Conservation (phyloP, 92 coral and sea anemone genomes). For the Scolanthus callimorphus region DNA sequence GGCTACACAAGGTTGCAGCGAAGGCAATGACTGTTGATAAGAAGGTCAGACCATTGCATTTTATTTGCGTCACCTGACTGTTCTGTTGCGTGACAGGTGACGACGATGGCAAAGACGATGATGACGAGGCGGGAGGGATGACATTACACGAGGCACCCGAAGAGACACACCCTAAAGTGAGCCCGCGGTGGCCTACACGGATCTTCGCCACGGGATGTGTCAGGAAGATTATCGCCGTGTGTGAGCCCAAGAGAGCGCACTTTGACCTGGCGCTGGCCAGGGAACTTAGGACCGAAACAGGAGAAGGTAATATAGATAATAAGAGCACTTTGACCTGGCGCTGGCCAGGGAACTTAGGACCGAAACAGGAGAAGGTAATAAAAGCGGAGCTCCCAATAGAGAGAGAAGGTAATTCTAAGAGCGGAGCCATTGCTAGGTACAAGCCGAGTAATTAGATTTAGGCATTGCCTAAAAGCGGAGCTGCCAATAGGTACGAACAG, state of each 20-base stretch:
- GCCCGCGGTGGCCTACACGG: slow-evolving; percentile 98
- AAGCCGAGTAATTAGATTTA: too few relatives aligned
- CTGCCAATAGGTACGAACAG: too few relatives aligned
- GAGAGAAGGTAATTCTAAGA: too few relatives aligned
- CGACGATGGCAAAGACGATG: slow-evolving; percentile 72
- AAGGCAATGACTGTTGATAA: too few relatives aligned
- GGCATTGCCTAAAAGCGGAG: too few relatives aligned
- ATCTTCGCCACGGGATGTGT: slow-evolving; percentile 95
- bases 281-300: slow-evolving; percentile 67
- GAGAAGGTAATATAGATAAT: slow-evolving; percentile 89
- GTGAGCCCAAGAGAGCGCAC: slow-evolving; percentile 87
- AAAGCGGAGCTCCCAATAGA: too few relatives aligned
- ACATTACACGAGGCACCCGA: slow-evolving; percentile 81
- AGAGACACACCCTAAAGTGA: slow-evolving; percentile 96
- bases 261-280: slow-evolving; percentile 92
- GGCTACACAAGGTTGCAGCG: too few relatives aligned
- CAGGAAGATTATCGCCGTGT: slow-evolving; percentile 84
- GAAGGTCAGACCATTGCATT: too few relatives aligned
- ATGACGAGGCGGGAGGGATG: slow-evolving; percentile 94
- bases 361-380: slow-evolving; percentile 87
- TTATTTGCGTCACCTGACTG: not conserved
- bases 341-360: slow-evolving; percentile 75
- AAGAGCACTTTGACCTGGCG: slow-evolving; percentile 92
- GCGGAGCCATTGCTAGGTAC: too few relatives aligned
- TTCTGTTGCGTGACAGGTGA: slow-evolving; percentile 10